phyloP scores from a whole-genome alignment of 2,113 vertebrate species.

The Erythrocebus patas region DNA sequence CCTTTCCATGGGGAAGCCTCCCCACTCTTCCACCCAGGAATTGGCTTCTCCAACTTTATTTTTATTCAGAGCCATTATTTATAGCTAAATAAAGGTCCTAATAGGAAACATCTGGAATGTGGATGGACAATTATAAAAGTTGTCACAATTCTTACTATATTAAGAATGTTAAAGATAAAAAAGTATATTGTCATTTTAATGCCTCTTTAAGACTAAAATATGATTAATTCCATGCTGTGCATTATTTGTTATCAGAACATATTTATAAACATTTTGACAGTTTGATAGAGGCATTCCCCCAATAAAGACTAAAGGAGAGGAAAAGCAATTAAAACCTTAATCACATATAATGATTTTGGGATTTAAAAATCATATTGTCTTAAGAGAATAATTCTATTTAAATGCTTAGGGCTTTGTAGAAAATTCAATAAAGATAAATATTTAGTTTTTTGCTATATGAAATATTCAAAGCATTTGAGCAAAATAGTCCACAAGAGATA shows the following conservation, averaged over 20 bases:
- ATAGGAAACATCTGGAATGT: neutral
- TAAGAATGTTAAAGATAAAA: constrained; percentile 1
- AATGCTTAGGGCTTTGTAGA: constrained; percentile 21
- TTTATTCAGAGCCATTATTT: neutral
- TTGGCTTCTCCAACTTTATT: too few relatives aligned
- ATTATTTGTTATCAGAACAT: neutral
- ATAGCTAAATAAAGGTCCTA: neutral
- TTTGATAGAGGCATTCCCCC: neutral
- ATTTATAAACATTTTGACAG: neutral
- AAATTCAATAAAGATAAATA: constrained; percentile 6
- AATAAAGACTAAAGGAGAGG: neutral
- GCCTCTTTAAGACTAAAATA: constrained; percentile 10
- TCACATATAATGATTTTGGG: neutral
- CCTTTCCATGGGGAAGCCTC: neutral
- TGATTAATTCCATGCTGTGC: neutral
- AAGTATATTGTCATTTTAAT: neutral
- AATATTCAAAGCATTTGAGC: constrained; percentile 18
- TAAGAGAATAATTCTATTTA: neutral
- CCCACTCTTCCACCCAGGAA: too few relatives aligned
- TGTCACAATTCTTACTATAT: neutral
- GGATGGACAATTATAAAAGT: neutral
- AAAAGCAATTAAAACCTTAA: constrained; percentile 9
- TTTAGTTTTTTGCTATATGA: neutral
- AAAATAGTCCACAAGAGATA: neutral
- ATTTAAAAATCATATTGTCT: constrained; percentile 29